Conservation (phyloP, 2,113 vertebrate genomes). For the Lagopus leucura region DNA sequence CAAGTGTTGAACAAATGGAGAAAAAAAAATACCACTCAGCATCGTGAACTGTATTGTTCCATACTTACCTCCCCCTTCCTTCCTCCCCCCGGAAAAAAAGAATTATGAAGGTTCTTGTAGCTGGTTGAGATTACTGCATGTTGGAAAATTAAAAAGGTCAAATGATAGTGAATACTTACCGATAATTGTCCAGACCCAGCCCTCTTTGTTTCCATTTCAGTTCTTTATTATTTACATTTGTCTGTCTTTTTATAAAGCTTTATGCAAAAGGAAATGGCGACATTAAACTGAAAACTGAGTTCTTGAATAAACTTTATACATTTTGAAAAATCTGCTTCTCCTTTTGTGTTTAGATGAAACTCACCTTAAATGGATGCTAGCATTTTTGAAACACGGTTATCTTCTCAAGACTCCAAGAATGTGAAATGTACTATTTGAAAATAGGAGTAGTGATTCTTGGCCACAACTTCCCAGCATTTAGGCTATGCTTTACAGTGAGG, state of each 20-base stretch:
- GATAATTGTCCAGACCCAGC: neutral
- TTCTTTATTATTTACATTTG: neutral
- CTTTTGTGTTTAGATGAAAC: conserved; percentile 27
- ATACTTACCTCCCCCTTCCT: neutral
- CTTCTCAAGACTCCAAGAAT: neutral
- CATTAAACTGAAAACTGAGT: conserved; percentile 32
- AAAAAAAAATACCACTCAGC: neutral
- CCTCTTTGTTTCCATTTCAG: neutral
- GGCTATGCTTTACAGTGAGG: neutral
- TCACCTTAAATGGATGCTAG: neutral
- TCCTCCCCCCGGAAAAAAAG: neutral
- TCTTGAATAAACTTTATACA: conserved; percentile 69
- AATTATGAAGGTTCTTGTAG: neutral
- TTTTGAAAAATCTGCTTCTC: conserved; percentile 45
- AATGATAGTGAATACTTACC: neutral
- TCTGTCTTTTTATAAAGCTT: conserved; percentile 39
- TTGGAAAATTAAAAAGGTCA: neutral
- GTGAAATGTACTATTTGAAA: neutral
- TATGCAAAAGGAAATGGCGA: conserved; percentile 28
- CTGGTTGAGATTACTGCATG: neutral
- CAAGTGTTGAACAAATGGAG: neutral
- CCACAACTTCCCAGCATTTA: neutral
- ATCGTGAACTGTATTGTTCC: neutral
- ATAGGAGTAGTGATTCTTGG: neutral
- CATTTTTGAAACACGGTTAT: neutral